Evolutionary conservation across 2,888 invertebrate genomes (phyloP).

Genomic region (Lycia hirtaria): DNA sequence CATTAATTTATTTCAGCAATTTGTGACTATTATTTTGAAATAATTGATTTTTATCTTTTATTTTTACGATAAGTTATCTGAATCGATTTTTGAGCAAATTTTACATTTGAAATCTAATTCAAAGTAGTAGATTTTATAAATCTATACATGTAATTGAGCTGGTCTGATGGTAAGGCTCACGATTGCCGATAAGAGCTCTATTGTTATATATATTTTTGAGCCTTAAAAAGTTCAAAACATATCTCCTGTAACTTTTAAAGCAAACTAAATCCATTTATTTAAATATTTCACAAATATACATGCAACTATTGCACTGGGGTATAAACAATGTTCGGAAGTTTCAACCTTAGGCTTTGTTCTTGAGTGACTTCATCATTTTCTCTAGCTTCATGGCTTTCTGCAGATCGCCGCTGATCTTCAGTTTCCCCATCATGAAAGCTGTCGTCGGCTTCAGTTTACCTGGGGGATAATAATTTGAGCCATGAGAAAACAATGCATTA

Average conservation of each 20-base stretch:
- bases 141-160: too few species aligned
- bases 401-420: slow-evolving; percentile 96
- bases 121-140: too few species aligned
- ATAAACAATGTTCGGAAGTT: background rate
- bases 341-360: slow-evolving; percentile 80
- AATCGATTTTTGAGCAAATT: background rate
- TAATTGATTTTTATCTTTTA: background rate
- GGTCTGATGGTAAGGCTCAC: too few species aligned
- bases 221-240: too few species aligned
- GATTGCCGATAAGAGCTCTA: too few species aligned
- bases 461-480: slow-evolving; percentile 51
- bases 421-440: slow-evolving; percentile 98
- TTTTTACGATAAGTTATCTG: background rate
- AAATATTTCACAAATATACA: background rate
- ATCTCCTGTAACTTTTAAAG: too few species aligned
- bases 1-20: background rate
- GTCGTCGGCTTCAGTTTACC: slow-evolving; percentile 95
- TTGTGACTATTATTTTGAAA: background rate
- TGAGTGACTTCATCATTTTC: slow-evolving; percentile 93
- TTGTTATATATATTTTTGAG: too few species aligned
- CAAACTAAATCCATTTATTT: background rate
- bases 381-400: slow-evolving; percentile 98
- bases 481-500: too few species aligned
- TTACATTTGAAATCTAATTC: background rate
- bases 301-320: slow-evolving; percentile 40